Percentiles rank a stretch among this genome's conserved stretches.
These are phyloP conservation scores for Dicroscelio sp. DNA, from an alignment of 2,888 invertebrate genomes.

Conservation along the genomic window DNA sequence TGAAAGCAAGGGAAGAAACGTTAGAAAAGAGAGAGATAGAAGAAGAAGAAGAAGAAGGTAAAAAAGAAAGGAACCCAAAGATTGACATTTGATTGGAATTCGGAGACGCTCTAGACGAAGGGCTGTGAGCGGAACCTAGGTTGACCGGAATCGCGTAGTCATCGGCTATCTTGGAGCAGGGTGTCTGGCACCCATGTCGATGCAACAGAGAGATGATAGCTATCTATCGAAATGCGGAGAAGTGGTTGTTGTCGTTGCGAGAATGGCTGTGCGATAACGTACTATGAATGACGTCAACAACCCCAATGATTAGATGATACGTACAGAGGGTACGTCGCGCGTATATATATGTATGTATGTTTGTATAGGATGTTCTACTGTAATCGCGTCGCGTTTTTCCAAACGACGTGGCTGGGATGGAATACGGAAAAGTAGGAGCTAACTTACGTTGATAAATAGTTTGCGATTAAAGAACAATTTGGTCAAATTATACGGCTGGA, in stretches of 20 bases:
- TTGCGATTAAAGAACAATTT: neutral
- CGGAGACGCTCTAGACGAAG: conserved; percentile 22
- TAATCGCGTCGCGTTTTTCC: conserved; percentile 28
- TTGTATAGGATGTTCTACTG: conserved; percentile 1
- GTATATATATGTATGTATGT: neutral
- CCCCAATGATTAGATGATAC: conserved; percentile 68
- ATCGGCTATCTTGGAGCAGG: conserved; percentile 42
- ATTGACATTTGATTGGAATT: conserved; percentile 59
- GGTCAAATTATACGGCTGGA: too few species aligned
- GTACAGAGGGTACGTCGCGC: conserved; percentile 3
- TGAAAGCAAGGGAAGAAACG: conserved; percentile 2
- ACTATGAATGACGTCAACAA: conserved; percentile 76
- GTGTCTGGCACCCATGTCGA: conserved; percentile 59
- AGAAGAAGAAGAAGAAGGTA: too few species aligned
- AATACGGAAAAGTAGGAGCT: neutral
- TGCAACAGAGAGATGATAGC: conserved; percentile 58
- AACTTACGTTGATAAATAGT: neutral
- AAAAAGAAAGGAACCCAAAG: too few species aligned
- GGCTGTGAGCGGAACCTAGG: conserved; percentile 49
- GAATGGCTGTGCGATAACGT: conserved; percentile 73
- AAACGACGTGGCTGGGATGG: neutral
- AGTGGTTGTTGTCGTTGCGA: conserved; percentile 67
- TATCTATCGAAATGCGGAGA: conserved; percentile 68
- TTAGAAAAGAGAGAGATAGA: neutral
- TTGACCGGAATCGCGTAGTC: conserved; percentile 51